Evolutionary conservation across 2,113 vertebrate genomes (phyloP), one percentile per base, ranked within the genome.

Genomic region (Xiphophorus couchianus): DNA sequence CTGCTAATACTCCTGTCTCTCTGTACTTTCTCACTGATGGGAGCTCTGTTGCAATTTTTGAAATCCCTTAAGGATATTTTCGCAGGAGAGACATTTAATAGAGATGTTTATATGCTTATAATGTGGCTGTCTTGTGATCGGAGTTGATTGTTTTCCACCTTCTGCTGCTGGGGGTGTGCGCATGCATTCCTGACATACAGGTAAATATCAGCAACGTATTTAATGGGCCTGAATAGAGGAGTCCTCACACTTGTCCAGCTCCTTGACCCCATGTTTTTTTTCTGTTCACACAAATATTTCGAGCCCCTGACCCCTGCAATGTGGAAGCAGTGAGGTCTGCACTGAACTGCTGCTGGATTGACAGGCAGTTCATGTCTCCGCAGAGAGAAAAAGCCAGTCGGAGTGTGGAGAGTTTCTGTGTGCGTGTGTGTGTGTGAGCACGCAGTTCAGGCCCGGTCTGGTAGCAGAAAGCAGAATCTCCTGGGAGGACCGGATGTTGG

Each of bases 151-250:
- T 58, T 74, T 66, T 76, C 69, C 22, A 33, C 58, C 5, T 37
- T 77, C 75, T 71, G 67, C 70, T 37, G 68, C 73, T 48, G 66
- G 15, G n/a, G 70, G 62, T 37, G 31, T 30, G 63, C 61, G 71
- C 74, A 72, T 64, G 62, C 70, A 54, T 51, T 77, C 74, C 87
- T 44, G 37, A 66, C 33, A 71, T 69, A 61, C 80, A 70, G 77
- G 82, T 86, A 89, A 92, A 89, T 84, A 88, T 86, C 69, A 77
- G 68, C 73, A 2, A 39, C 82, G 87, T 85, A 88, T 91, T 91
- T 85, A 90, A 79, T 63, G 80, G 86, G 74, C 65, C 74, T 85
- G 83, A 86, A 86, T 70, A 83, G 54, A 83, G 17, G 65, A 86
- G 68, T 39, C 77, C 76, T 79, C 83, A 74, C 69, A 66, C 64